Percentiles rank a stretch among this genome's conserved stretches.
These are phyloP conservation scores for Drosophila auraria DNA, from an alignment of 1,140 invertebrate genomes.

Conservation along the genomic window DNA sequence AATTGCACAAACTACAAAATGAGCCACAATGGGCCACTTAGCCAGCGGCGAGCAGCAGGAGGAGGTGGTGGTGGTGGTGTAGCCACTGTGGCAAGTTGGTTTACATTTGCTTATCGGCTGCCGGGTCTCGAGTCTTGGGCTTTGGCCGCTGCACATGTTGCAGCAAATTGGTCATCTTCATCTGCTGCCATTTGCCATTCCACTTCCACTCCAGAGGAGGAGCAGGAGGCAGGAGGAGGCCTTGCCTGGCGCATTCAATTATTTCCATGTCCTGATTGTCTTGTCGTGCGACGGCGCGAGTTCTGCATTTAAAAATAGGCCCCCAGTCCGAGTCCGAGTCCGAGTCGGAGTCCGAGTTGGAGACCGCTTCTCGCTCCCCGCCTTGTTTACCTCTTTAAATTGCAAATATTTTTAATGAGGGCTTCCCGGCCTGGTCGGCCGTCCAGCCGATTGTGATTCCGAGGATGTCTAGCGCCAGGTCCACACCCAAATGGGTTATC, in stretches of 20 bases:
- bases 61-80: background rate
- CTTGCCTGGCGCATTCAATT: slow-evolving; percentile 72
- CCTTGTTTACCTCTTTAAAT: slow-evolving; percentile 62
- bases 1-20: slow-evolving; percentile 77
- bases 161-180: slow-evolving; percentile 81
- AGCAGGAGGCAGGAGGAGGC: background rate
- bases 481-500: slow-evolving; percentile 44
- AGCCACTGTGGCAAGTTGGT: slow-evolving; percentile 13
- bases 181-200: slow-evolving; percentile 57
- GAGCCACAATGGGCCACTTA: slow-evolving; percentile 79
- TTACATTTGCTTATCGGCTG: slow-evolving; percentile 70
- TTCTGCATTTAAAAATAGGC: slow-evolving; percentile 81
- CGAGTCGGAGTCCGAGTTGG: background rate
- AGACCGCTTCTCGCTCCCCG: too few species aligned
- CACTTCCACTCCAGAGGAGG: slow-evolving; percentile 21
- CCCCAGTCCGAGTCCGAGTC: slow-evolving; percentile 7
- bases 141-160: slow-evolving; percentile 51
- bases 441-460: slow-evolving; percentile 1
- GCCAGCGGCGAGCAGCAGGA: background rate
- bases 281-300: slow-evolving; percentile 73
- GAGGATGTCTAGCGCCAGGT: slow-evolving; percentile 53
- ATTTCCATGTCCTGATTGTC: slow-evolving; percentile 80
- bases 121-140: slow-evolving; percentile 16
- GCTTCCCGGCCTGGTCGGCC: background rate
- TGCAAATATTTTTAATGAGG: slow-evolving; percentile 79